These are phyloP conservation scores for Cynocephalus volans DNA, from an alignment of 2,113 vertebrate species.

Conservation along the genomic window DNA sequence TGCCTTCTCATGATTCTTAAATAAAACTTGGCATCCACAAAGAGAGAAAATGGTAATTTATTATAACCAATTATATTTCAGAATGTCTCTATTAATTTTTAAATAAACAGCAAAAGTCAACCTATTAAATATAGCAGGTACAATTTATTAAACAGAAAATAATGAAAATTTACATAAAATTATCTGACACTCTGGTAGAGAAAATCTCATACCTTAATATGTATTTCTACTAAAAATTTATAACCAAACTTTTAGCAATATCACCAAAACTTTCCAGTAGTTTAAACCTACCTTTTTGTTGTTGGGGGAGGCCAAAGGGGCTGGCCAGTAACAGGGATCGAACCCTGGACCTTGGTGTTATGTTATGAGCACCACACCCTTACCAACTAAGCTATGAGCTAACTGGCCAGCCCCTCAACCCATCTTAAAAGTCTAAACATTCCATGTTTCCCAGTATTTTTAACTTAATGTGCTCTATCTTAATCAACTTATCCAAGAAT, in stretches of 20 bases:
- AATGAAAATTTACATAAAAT: neutral
- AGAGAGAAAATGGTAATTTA: neutral
- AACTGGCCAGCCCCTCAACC: neutral
- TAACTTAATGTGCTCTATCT: neutral
- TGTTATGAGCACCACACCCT: too few species aligned
- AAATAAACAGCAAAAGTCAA: slow-evolving; percentile 1
- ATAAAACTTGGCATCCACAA: neutral
- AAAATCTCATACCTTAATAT: neutral
- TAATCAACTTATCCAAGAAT: neutral
- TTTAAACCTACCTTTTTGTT: too few species aligned
- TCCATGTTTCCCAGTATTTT: neutral
- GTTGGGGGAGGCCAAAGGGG: too few species aligned
- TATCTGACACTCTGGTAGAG: neutral
- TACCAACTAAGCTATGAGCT: too few species aligned
- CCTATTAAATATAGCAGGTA: neutral
- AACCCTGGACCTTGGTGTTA: too few species aligned
- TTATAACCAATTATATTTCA: slow-evolving; percentile 38
- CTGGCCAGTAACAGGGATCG: too few species aligned
- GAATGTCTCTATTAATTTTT: slow-evolving; percentile 26
- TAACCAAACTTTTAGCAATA: neutral
- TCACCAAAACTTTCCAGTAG: slow-evolving; percentile 8
- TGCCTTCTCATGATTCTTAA: slow-evolving; percentile 45
- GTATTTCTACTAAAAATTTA: neutral
- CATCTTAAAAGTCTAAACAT: neutral
- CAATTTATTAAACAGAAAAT: slow-evolving; percentile 56